Evolutionary conservation across 2,888 invertebrate species (phyloP).

Genomic region (Diplolepis rosae): DNA sequence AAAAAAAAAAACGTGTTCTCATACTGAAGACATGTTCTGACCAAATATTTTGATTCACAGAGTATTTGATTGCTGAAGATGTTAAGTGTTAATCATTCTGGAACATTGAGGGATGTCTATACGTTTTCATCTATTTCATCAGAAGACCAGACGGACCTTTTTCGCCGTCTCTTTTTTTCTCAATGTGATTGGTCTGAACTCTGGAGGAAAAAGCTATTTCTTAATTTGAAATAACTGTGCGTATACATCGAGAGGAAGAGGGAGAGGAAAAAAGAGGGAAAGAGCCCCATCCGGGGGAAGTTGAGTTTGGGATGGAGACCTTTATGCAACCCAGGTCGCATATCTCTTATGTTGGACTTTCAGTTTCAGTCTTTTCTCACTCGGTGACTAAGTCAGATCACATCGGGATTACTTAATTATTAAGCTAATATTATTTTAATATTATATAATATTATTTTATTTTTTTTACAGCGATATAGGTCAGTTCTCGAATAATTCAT

Average conservation of each 20-base stretch:
- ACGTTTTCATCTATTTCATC: slow-evolving; percentile 12
- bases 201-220: background rate
- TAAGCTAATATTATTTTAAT: background rate
- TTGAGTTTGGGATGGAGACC: background rate
- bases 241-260: background rate
- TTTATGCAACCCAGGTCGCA: slow-evolving; percentile 20
- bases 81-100: background rate
- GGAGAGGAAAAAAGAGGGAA: background rate
- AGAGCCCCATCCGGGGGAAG: background rate
- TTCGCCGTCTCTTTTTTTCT: background rate
- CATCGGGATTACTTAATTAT: background rate
- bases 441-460: background rate
- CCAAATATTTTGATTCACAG: background rate
- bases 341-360: slow-evolving; percentile 17
- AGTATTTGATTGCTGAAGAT: background rate
- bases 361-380: slow-evolving; percentile 10
- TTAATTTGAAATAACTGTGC: background rate
- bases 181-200: background rate
- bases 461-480: background rate
- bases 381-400: background rate
- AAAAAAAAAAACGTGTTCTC: too few species aligned
- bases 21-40: too few species aligned
- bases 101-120: background rate
- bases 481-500: background rate
- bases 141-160: background rate